phyloP scores from a whole-genome alignment of 1,140 invertebrate genomes.

The Anadara kagoshimensis region DNA sequence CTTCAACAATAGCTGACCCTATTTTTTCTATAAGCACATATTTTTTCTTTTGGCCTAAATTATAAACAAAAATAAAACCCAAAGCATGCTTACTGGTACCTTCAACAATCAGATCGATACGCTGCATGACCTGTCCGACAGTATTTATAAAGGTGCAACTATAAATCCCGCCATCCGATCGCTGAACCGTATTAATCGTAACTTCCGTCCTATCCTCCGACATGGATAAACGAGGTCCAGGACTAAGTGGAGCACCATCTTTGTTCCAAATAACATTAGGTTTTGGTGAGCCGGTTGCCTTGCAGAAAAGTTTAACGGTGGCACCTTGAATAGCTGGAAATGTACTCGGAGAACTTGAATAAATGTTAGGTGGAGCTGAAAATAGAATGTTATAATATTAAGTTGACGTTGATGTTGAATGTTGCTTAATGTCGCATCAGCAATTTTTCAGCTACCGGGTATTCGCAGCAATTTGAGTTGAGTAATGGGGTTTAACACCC shows the following conservation, averaged over 20 bases:
- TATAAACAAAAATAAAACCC: too few species aligned
- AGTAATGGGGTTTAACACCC: too few species aligned
- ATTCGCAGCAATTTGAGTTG: too few species aligned
- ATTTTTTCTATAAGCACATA: too few species aligned
- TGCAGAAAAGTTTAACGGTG: constrained; percentile 95
- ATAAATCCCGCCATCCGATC: constrained; percentile 95
- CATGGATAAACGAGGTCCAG: constrained; percentile 35
- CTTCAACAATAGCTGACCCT: constrained; percentile 97
- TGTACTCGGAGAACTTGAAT: constrained; percentile 50
- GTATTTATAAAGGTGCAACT: constrained; percentile 95
- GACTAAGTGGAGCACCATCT: constrained; percentile 46
- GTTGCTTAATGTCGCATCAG: too few species aligned
- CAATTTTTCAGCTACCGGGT: too few species aligned
- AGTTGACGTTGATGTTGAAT: background rate
- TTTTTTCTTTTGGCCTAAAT: too few species aligned
- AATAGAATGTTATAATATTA: constrained; percentile 27
- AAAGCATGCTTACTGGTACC: constrained; percentile 79
- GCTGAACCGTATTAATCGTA: constrained; percentile 88
- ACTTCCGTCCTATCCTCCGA: constrained; percentile 47
- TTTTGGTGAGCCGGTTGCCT: constrained; percentile 87
- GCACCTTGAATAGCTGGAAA: constrained; percentile 77
- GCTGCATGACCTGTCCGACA: constrained; percentile 94
- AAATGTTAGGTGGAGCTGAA: constrained; percentile 64
- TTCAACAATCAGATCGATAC: constrained; percentile 94
- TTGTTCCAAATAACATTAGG: constrained; percentile 62